A percentile compares a stretch with the other conserved stretches of the same genome.
phyloP scores from a whole-genome alignment of 2,797 vertebrate genomes.

The Hippopotamyrus pictus region DNA sequence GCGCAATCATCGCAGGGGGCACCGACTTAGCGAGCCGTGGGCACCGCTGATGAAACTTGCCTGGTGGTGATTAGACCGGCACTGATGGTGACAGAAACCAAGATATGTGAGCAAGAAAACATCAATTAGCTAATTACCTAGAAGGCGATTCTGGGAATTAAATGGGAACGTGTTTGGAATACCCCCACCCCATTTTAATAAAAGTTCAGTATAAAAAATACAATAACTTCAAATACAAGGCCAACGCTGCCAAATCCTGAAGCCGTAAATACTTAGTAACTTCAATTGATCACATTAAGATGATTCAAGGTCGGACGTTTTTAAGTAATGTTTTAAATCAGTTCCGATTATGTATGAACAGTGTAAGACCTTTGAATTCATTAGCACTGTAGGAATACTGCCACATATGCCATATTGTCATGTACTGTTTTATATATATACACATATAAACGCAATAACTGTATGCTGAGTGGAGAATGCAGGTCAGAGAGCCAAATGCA shows the following conservation, averaged over 20 bases:
- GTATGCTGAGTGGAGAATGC: neutral
- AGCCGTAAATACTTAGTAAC: neutral
- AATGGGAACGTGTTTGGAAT: neutral
- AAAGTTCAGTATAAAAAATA: constrained; percentile 1
- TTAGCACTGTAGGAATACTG: neutral
- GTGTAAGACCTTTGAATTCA: neutral
- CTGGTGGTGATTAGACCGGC: neutral
- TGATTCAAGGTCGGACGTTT: neutral
- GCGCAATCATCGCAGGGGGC: neutral
- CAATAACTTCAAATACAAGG: neutral
- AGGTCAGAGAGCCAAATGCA: neutral
- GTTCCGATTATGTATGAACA: neutral
- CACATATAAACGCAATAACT: neutral
- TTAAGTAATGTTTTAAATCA: neutral
- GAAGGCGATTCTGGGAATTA: neutral
- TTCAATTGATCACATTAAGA: neutral
- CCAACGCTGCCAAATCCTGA: neutral
- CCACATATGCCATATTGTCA: neutral
- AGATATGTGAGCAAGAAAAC: neutral
- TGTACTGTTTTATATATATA: neutral
- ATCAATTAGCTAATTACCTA: neutral
- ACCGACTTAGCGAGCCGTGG: neutral
- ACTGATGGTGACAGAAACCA: neutral
- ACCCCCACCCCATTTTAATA: neutral
- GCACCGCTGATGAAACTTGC: neutral